Evolutionary conservation across 2,888 invertebrate genomes (phyloP).

Genomic region (Acanthopleura granulata): DNA sequence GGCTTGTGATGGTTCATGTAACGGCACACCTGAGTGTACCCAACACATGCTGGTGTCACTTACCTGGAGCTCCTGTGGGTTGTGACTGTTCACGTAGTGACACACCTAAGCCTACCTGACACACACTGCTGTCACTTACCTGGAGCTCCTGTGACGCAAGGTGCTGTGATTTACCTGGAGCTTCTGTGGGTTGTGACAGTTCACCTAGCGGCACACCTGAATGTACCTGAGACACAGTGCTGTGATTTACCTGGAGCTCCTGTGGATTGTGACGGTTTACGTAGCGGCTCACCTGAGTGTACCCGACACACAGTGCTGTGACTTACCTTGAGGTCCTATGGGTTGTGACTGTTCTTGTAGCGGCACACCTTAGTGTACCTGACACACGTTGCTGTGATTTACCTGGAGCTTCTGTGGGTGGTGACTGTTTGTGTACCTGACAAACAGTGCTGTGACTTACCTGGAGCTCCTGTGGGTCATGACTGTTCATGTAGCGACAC

Average conservation of each 20-base stretch:
- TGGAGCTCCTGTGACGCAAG: conserved; percentile 52
- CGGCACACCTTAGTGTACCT: too few relatives aligned
- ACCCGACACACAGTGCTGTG: too few relatives aligned
- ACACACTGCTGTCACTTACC: conserved; percentile 40
- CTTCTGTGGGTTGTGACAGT: conserved; percentile 29
- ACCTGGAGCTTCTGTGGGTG: not conserved
- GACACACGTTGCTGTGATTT: conserved; percentile 25
- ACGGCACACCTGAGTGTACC: conserved; percentile 58
- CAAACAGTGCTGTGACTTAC: conserved; percentile 17
- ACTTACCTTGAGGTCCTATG: not conserved
- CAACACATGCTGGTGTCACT: conserved; percentile 44
- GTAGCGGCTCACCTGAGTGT: too few relatives aligned
- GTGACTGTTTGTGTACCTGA: not conserved
- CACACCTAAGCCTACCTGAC: too few relatives aligned
- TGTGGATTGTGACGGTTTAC: not conserved
- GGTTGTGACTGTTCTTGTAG: not conserved
- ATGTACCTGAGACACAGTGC: conserved; percentile 33
- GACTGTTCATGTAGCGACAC: conserved; percentile 50
- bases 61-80: not conserved
- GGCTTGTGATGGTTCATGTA: conserved; percentile 40
- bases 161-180: conserved; percentile 25
- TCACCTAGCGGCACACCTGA: conserved; percentile 55
- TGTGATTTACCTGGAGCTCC: not conserved
- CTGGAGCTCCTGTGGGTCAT: conserved; percentile 29
- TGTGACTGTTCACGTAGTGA: not conserved